Evolutionary conservation across 2,888 invertebrate genomes (phyloP), one percentile per base, ranked within the genome.

Genomic region (Nymphalis urticae): DNA sequence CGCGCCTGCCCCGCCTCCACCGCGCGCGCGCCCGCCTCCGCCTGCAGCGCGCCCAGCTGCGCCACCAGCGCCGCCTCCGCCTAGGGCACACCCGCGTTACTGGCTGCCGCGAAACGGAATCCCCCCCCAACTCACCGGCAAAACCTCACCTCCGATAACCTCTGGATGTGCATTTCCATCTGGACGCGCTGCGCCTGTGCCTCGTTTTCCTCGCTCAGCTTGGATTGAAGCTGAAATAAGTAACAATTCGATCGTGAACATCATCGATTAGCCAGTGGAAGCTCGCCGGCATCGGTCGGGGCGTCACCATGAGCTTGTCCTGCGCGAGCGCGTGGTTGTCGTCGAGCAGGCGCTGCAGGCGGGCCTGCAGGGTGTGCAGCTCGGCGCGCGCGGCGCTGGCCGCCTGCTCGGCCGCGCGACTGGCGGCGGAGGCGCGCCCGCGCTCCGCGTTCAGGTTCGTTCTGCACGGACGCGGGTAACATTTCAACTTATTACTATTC

Each of bases 371-470:
- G 19, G 95, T 93, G 81, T 95, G 94, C 62, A 94, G 80, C 80
- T 96, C 96, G 10, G 94, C 92, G 64, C 93, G 91, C 76, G 94
- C 93, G 65, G 87, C 77, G 71, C 82, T 83, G 72, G 92, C 82
- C 71, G 94, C 89, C 72, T 95, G 95, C 74, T 95, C 94, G 53
- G 93, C 89, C 76, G 94, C 93, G 61, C 94, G 92, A 68, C 93
- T 90, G 62, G 90, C 89, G 36, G 93, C 86, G 13, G 88, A 82
- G 19, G 90, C 88, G 60, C 95, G 94, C 0, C 93, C 87, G n/a
- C 95, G 94, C 82, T 97, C 97, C 3, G 94, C 87, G 77, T 94
- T 95, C 79, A 96, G 87, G 75, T 95, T 95, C 48, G 93, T 86
- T 73, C 92, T 92, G 75, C 6, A 36, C 51, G 60, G 91, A 75